Evolutionary conservation across 2,113 vertebrate species (phyloP), one percentile per base, ranked within the genome.

Genomic region (Channa argus): DNA sequence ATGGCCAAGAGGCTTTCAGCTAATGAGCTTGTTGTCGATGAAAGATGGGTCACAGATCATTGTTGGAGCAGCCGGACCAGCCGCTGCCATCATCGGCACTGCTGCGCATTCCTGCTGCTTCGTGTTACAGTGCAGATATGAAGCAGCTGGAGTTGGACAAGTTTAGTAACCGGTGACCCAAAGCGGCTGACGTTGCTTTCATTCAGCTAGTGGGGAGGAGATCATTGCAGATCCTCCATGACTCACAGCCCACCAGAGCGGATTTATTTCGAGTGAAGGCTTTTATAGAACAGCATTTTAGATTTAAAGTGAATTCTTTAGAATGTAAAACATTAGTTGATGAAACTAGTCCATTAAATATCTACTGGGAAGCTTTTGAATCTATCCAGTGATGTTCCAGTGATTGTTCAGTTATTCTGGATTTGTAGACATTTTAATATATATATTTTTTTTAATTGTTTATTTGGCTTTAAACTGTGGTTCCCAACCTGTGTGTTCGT

Each of bases 21-120:
- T 93, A 89, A 92, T 88, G 87, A 91, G 88, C 80, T 79, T 83
- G 86, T 84, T 79, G 80, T 63, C 14, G 80, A 83, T 87, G 89
- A 92, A 82, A 81, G 91, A 92, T 41, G 41, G 58, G 71, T 69
- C 44, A 14, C 77, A 84, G 84, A 71, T 90, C 80, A 8, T 33
- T 43, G 56, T 33, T 14, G 39, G 55, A 64, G 72, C 45, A n/a
- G 75, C 59, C 33, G 58, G 58, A 47, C 43, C 56, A 12, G 59
- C 24, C 24, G 13, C 41, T 10, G 55, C 54, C 78, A 60, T 82
- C 71, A 8, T 52, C 38, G 70, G 39, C 81, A 10, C 65, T 62
- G 82, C 71, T 34, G 61, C 71, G 46, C 88, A 92, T 92, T 90
- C 90, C 82, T 70, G 50, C 47, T 0, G 63, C 79, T 76, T 92